Base-by-base conservation (phyloP, 1,140 invertebrate genomes). In the Linepithema humile region DNA sequence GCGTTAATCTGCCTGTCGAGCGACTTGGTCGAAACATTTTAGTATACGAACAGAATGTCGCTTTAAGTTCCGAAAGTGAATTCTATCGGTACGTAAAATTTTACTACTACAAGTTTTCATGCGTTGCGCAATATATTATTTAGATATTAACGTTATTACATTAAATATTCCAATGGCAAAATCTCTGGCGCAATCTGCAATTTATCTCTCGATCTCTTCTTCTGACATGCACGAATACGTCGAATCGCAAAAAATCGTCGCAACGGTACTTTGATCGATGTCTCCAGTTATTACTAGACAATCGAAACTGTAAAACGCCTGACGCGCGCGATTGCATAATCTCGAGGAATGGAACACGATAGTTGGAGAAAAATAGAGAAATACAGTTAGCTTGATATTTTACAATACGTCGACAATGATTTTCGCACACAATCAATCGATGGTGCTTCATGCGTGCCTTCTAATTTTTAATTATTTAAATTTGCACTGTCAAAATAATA, bases 1-100 rank as follows among this genome's bases (percentile, higher is more conserved):
- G 87, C 90, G 88, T 89, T 93, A 92, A 94, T 94, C 91, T 91
- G 85, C 59, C 38, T 26, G 80, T 65, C 75, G 57, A 43, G 55
- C 74, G 57, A 84, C 84, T 89, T 85, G 69, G 53, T 86, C 23
- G 70, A 80, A 53, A 80, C 75, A 20, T 80, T 80, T 80, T 55
- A 53, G 50, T 40, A 38, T 40, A 5, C 20, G 62, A 20, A 67
- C 10, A 6, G 62, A 69, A 55, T 20, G n/a, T 53, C 45, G 17
- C 48, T 65, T 55, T 67, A 12, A n/a, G 2, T 15, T 7, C 29
- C n/a, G n/a, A 20, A 85, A 43, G 2, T 23, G 29, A 32, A 23
- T 15, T 20, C 53, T 3, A 29, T 12, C 59, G 59, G 15, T 10
- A 35, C 9, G 26, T 6, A 35, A 74, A 26, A 3, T 43, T 29